Evolutionary conservation across 2,888 invertebrate genomes (phyloP), one percentile per base, ranked within the genome.

Genomic region (Ochropacha duplaris): DNA sequence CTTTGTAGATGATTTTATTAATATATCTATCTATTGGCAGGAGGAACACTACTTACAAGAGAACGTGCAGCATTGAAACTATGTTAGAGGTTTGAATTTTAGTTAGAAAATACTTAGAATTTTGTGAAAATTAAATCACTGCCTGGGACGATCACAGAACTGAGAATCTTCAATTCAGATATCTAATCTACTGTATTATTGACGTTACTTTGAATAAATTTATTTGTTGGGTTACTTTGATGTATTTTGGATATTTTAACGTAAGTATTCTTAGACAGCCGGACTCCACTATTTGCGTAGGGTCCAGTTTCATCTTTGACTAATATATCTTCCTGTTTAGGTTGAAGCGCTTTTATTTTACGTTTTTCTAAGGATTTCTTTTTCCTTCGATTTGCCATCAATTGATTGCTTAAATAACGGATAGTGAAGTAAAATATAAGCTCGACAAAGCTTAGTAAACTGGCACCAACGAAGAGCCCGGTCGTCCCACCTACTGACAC

Each of bases 401-500:
- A 77, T 49, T 87, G 54, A 61, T 91, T 90, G 61, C 81, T 86
- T 54, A 83, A 86, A 54, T 94, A 92, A 19, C 95, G 92, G 50
- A 94, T 69, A 0, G 94, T 94, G 68, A 94, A 93, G 71, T 94
- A 95, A 74, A 95, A 95, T 56, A 95, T 81, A 0, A 95, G 88
- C 74, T 95, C 95, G 2, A 94, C 94, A 69, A 95, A 95, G 72
- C 95, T 95, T 0, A 95, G 84, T n/a, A 95, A 72, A 74, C 95
- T 95, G 11, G 95, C 95, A 12, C 95, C 95, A 14, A 95, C 94
- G 74, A 95, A 95, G 0, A 95, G 86, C 0, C 95, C 94, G 0
- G 95, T 94, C 3, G 95, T 94, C 44, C 95, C 95, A 5, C 95
- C 95, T 63, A 95, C 91, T 0, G 95, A 95, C 16, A 95, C 95